These are phyloP conservation scores for Coelinius sp. DNA, from an alignment of 2,888 invertebrate genomes.

Conservation along the genomic window DNA sequence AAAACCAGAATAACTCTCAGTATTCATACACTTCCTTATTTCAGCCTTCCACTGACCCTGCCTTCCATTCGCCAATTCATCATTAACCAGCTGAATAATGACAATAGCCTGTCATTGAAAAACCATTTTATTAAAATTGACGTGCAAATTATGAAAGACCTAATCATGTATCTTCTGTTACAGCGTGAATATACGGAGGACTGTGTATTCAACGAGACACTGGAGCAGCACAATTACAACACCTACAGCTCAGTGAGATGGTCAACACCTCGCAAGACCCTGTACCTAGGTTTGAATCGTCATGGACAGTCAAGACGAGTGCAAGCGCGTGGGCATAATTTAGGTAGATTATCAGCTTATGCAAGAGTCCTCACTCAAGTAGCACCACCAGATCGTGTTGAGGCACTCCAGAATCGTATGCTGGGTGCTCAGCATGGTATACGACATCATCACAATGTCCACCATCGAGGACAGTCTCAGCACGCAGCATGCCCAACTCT, in stretches of 20 bases:
- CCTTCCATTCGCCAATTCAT: not conserved
- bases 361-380: conserved; percentile 79
- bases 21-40: conserved; percentile 18
- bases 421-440: conserved; percentile 63
- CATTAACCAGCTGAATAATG: not conserved
- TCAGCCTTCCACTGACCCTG: conserved; percentile 1
- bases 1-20: not conserved
- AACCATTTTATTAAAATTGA: not conserved
- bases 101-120: not conserved
- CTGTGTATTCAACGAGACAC: conserved; percentile 89
- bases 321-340: conserved; percentile 77
- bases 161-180: conserved; percentile 71
- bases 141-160: not conserved
- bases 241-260: conserved; percentile 85
- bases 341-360: conserved; percentile 83
- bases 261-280: conserved; percentile 78
- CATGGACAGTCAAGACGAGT: conserved; percentile 81
- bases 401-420: conserved; percentile 70
- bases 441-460: conserved; percentile 57
- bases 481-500: conserved; percentile 66
- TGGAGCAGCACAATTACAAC: conserved; percentile 88
- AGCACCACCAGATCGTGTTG: conserved; percentile 73
- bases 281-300: conserved; percentile 84
- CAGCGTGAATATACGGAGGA: conserved; percentile 87
- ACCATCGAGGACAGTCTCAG: conserved; percentile 32